Conservation (phyloP, 2,888 invertebrate genomes). For the Tetragnatha montana region DNA sequence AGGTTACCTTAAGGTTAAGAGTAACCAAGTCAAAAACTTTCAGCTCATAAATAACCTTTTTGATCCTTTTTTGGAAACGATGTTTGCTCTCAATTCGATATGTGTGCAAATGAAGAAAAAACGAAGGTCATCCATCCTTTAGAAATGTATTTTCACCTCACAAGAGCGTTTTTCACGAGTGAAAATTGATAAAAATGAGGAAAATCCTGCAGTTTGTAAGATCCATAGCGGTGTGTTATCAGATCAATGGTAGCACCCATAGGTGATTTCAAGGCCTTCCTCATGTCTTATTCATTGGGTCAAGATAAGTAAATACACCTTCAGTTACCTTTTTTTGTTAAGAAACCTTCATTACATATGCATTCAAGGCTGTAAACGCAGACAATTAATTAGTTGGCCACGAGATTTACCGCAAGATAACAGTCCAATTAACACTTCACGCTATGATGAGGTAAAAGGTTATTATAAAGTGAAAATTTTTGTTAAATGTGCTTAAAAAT, state of each 20-base stretch:
- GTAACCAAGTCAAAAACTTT: too few relatives aligned
- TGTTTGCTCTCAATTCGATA: background rate
- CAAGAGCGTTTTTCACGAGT: background rate
- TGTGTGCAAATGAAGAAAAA: background rate
- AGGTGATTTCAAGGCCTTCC: constrained; percentile 26
- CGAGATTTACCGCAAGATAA: constrained; percentile 55
- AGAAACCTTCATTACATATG: constrained; percentile 31
- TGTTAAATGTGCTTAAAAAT: background rate
- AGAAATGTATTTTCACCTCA: background rate
- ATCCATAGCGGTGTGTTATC: constrained; percentile 14
- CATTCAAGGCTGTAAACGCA: constrained; percentile 54
- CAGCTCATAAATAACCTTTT: too few relatives aligned
- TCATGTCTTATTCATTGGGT: constrained; percentile 54
- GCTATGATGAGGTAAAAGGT: constrained; percentile 56
- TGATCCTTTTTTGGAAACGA: background rate
- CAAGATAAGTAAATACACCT: constrained; percentile 24
- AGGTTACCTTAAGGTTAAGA: too few relatives aligned
- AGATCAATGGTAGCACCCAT: constrained; percentile 19
- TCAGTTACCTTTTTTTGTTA: constrained; percentile 26
- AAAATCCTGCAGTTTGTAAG: background rate
- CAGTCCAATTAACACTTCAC: constrained; percentile 50
- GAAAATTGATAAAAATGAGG: background rate
- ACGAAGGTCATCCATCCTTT: background rate
- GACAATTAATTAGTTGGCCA: constrained; percentile 37
- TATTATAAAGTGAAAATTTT: constrained; percentile 28